These are phyloP conservation scores for Digitonthophagus gazella DNA, from an alignment of 2,888 invertebrate genomes.

Conservation along the genomic window DNA sequence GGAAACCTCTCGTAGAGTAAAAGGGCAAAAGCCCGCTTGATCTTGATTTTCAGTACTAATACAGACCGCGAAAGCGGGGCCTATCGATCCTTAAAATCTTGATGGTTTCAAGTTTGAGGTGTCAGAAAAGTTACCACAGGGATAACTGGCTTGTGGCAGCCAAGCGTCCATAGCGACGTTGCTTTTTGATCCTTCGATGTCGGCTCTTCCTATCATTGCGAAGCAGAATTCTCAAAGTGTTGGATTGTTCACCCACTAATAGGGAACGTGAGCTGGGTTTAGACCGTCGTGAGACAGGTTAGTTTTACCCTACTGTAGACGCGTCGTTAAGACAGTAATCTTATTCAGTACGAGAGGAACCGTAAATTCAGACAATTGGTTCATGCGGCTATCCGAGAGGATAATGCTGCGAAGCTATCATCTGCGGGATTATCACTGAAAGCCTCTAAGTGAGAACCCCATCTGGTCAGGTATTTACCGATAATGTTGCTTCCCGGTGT, in stretches of 20 bases:
- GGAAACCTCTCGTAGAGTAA: constrained; percentile 71
- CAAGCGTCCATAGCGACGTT: constrained; percentile 66
- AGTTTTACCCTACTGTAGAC: constrained; percentile 50
- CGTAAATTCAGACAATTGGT: constrained; percentile 51
- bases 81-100: too few relatives aligned
- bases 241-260: constrained; percentile 59
- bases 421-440: constrained; percentile 63
- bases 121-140: constrained; percentile 68
- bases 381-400: constrained; percentile 62
- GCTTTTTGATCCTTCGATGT: constrained; percentile 72
- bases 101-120: constrained; percentile 56
- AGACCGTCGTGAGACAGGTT: too few relatives aligned
- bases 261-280: constrained; percentile 36
- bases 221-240: constrained; percentile 67
- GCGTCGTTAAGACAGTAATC: constrained; percentile 48
- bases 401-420: constrained; percentile 67
- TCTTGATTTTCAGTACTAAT: constrained; percentile 62
- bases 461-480: constrained; percentile 54
- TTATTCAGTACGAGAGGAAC: too few relatives aligned
- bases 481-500: constrained; percentile 32
- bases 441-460: constrained; percentile 63
- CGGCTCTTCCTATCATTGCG: constrained; percentile 74
- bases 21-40: constrained; percentile 63
- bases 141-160: too few relatives aligned
- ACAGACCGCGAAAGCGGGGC: constrained; percentile 35